These are phyloP conservation scores for Propithecus deckenii DNA, from an alignment of 2,797 vertebrate genomes.

Conservation along the genomic window DNA sequence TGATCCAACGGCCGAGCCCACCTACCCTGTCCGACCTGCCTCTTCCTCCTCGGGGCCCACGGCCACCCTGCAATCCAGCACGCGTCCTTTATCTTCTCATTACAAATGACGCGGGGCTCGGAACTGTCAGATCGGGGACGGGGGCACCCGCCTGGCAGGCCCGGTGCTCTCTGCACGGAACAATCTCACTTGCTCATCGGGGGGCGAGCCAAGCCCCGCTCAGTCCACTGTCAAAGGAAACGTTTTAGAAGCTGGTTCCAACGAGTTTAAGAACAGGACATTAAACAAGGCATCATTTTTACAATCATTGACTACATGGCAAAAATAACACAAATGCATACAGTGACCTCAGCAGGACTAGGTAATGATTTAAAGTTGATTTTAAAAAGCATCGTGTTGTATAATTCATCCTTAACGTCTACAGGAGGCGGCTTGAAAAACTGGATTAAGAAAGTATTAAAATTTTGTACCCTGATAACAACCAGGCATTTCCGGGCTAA, in stretches of 20 bases:
- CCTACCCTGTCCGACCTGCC: not conserved
- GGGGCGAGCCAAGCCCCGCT: slow-evolving; percentile 7
- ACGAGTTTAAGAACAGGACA: slow-evolving; percentile 60
- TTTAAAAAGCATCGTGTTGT: not conserved
- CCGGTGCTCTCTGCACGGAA: not conserved
- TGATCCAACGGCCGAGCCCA: fast-evolving
- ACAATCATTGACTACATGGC: slow-evolving; percentile 57
- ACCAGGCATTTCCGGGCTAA: slow-evolving; percentile 73
- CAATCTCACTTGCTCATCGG: slow-evolving; percentile 19
- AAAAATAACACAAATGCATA: slow-evolving; percentile 64
- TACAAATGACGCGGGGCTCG: fast-evolving
- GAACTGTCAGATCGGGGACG: not conserved
- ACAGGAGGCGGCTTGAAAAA: not conserved
- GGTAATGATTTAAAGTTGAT: slow-evolving; percentile 69
- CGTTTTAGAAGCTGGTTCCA: slow-evolving; percentile 68
- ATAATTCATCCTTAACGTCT: not conserved
- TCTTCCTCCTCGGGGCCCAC: not conserved
- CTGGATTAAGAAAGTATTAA: not conserved
- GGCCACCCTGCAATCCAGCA: not conserved
- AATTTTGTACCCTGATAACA: slow-evolving; percentile 39
- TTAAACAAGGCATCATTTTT: slow-evolving; percentile 48
- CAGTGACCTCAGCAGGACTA: slow-evolving; percentile 56
- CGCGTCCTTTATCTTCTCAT: not conserved
- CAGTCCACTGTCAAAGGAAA: not conserved
- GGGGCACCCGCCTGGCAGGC: not conserved